Evolutionary conservation across 2,113 vertebrate genomes (phyloP), one percentile per base, ranked within the genome.

Genomic region (Menidia beryllina): DNA sequence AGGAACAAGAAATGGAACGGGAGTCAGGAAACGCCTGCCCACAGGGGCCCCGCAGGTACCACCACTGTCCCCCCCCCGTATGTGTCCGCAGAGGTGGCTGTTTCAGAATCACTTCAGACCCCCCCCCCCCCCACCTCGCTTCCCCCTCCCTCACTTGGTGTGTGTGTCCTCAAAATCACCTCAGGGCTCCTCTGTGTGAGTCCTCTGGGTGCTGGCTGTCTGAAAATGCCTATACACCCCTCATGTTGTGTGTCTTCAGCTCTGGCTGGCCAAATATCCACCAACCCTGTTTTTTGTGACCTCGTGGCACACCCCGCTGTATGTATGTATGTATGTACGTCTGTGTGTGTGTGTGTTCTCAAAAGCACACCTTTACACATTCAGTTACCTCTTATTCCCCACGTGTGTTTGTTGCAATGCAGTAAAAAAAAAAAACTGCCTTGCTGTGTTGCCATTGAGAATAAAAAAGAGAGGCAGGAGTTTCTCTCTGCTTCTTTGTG

Each of bases 1-100:
- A 91, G 88, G 90, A 92, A 78, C 90, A 90, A 77, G 89, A 90
- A 85, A 79, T 57, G 90, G 90, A 89, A 72, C 87, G 73, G 88
- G 91, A 92, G 77, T 77, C 86, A 76, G 90, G 85, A 91, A 84
- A 69, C 81, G 69, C 73, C 88, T 74, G 34, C 61, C 86, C 85
- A 72, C 88, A 90, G 86, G 87, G 86, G 67, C 86, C 84, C 54
- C 67, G 74, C 89, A 92, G 91, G 91, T 92, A 92, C 88, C 89
- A 77, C 68, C 71, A 77, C 75, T 79, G 84, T 75, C 72, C 74
- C 66, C 76, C 52, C 66, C 76, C 52, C n/a, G 26, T 75, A 67
- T 80, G 70, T 86, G 76, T 86, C 77, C 58, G 7, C 73, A 81
- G 85, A 36, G 59, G 79, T 75, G 73, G 78, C 78, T 81, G 77